Base-by-base conservation (phyloP, 2,797 vertebrate species). In the Bovichtus diacanthus region DNA sequence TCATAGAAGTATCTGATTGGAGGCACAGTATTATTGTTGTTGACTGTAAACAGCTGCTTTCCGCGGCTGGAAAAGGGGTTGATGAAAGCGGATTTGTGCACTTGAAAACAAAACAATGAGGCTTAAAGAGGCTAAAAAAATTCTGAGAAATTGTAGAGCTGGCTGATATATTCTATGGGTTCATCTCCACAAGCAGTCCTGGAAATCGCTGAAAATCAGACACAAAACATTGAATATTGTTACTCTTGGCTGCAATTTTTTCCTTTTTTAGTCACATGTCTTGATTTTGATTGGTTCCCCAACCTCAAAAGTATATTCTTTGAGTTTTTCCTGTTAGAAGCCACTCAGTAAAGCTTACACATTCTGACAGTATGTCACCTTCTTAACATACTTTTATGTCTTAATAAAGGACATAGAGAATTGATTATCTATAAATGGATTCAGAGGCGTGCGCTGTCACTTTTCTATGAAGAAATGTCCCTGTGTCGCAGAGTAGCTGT, bases 401-500 rank as follows among this genome's bases (percentile, higher is more conserved):
- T 56, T 47, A 12, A 27, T 69, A 21, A 73, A 46, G 1, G 19
- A 16, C 10, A 58, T 2, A 11, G 34, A 54, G 8, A 21, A 6
- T 47, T 59, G 27, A 77, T 62, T 36, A 51, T 51, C 27, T 31
- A 23, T 50, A 69, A 7, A 15, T 50, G 19, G 43, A 62, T 44
- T 3, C 3, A 56, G 21, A 61, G 7, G 16, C 55, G 34, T 36
- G n/a, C 29, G 23, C 13, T 44, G 49, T 59, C 41, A 60, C 27
- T 27, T 4, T 36, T 65, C 56, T 46, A 16, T 27, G 19, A 23
- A 19, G 55, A 38, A 46, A 62, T 56, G 75, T 63, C 21, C 12
- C 12, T 5, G 9, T 55, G 63, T 53, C 76, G 56, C 49, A 13
- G 65, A 62, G 51, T 50, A 39, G 25, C 65, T 74, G 82, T 74